These are phyloP conservation scores for Ophion costatus DNA, from an alignment of 2,888 invertebrate species.

Conservation along the genomic window DNA sequence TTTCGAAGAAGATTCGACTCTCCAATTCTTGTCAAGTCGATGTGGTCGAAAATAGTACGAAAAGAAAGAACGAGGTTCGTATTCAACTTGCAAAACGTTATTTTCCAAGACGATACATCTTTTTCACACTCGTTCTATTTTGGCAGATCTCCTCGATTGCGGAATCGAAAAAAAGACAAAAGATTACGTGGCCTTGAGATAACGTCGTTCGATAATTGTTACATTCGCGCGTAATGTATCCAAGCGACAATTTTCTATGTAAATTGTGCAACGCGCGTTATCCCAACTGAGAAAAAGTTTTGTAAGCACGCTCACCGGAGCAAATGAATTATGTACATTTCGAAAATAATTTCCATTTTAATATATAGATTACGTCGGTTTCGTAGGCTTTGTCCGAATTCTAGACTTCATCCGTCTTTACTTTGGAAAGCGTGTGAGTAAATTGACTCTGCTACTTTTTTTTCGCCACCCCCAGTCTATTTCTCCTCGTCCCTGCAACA, in stretches of 20 bases:
- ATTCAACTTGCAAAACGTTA: background rate
- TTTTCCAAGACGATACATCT: constrained; percentile 13
- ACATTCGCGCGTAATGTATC: constrained; percentile 39
- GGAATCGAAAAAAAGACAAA: constrained; percentile 70
- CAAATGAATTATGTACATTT: background rate
- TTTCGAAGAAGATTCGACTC: constrained; percentile 68
- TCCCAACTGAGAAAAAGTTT: background rate
- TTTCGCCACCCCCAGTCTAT: background rate
- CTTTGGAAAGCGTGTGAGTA: no score
- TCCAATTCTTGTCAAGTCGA: constrained; percentile 44
- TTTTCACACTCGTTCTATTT: constrained; percentile 15
- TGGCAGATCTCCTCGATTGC: constrained; percentile 65
- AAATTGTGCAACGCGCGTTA: background rate
- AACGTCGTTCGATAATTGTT: constrained; percentile 8
- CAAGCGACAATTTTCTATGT: constrained; percentile 24
- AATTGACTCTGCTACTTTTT: background rate
- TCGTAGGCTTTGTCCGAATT: background rate
- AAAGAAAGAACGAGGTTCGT: constrained; percentile 61
- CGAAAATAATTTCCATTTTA: background rate
- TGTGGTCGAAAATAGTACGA: constrained; percentile 34
- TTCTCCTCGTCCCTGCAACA: background rate
- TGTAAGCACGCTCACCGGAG: background rate
- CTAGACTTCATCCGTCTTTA: background rate
- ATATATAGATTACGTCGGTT: background rate
- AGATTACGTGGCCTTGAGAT: constrained; percentile 73